Evolutionary conservation across 64 coral and sea anemone species (phyloP).

Genomic region (Dendrophyllia cribrosa): DNA sequence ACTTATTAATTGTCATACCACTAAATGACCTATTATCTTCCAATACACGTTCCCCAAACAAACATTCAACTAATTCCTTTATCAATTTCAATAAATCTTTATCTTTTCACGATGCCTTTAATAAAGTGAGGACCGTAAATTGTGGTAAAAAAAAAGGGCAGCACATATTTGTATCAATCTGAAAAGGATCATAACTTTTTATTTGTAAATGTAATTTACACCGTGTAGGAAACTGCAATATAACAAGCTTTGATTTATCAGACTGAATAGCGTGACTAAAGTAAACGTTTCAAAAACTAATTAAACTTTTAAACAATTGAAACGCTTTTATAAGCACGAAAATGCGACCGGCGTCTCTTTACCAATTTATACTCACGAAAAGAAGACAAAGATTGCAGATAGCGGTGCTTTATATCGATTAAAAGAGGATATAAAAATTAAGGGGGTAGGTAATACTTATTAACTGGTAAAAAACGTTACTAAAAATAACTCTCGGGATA

Average conservation of each 20-base stretch:
- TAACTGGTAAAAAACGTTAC: not conserved
- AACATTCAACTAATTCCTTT: not conserved
- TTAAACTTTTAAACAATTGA: constrained; percentile 18
- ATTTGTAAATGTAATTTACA: not conserved
- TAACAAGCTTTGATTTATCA: not conserved
- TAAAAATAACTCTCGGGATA: constrained; percentile 12
- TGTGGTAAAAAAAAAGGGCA: not conserved
- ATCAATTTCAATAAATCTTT: not conserved
- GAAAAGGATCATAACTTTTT: not conserved
- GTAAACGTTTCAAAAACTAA: not conserved
- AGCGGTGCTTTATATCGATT: constrained; percentile 12
- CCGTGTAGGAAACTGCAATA: not conserved
- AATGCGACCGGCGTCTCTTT: constrained; percentile 4
- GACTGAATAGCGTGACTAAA: not conserved
- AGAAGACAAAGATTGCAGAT: not conserved
- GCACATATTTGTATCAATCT: not conserved
- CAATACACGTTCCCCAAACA: not conserved
- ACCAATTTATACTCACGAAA: not conserved
- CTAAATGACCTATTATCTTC: constrained; percentile 8
- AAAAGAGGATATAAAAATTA: not conserved
- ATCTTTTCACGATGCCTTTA: not conserved
- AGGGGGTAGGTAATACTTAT: not conserved
- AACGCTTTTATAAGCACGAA: not conserved
- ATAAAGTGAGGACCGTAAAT: not conserved
- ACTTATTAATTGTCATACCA: not conserved